Conservation (phyloP, 2,797 vertebrate genomes). For the Denticeps clupeoides region DNA sequence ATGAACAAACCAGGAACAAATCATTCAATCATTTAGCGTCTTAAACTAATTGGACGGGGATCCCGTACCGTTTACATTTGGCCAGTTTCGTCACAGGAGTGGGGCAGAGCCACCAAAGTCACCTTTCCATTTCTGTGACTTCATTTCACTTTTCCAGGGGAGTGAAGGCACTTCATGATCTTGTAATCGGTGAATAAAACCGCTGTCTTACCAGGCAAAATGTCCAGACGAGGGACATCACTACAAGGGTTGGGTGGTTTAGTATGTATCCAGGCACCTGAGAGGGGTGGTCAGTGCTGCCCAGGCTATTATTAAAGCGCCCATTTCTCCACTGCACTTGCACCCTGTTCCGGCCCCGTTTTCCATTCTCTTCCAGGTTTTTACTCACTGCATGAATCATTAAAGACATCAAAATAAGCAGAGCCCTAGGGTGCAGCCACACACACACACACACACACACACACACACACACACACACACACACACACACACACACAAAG, state of each 20-base stretch:
- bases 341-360: conserved; percentile 8
- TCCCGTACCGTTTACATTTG: background rate
- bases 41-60: conserved; percentile 12
- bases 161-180: too few relatives aligned
- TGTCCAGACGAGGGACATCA: background rate
- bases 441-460: too few relatives aligned
- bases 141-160: background rate
- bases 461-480: too few relatives aligned
- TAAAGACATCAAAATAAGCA: conserved; percentile 33
- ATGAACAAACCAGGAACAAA: conserved; percentile 31
- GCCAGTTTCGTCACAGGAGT: conserved; percentile 15
- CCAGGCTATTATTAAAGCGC: conserved; percentile 53
- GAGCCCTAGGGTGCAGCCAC: conserved; percentile 10
- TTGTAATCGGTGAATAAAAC: conserved; percentile 1
- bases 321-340: conserved; percentile 34
- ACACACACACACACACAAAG: background rate
- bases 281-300: too few relatives aligned
- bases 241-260: too few relatives aligned
- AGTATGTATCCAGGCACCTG: too few relatives aligned
- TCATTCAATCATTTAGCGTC: conserved; percentile 26
- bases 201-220: conserved; percentile 2
- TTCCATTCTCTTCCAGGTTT: conserved; percentile 15
- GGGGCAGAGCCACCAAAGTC: conserved; percentile 5
- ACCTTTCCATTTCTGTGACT: conserved; percentile 4
- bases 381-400: conserved; percentile 34